phyloP scores from a whole-genome alignment of 2,113 vertebrate genomes.

The Gadus macrocephalus region DNA sequence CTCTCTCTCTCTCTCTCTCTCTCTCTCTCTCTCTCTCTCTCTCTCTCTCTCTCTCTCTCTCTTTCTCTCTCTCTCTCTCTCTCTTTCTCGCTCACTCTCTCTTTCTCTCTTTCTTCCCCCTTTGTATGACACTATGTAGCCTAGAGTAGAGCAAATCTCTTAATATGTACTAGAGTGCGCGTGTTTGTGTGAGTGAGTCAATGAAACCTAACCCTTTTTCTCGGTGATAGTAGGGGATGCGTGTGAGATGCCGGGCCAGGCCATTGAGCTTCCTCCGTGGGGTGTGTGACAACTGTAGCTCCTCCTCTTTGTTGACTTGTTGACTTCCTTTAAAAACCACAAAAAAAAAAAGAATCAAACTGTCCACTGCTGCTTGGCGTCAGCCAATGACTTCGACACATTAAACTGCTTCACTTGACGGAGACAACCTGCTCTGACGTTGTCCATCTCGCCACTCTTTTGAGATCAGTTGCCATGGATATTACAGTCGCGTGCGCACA shows the following conservation, averaged over 20 bases:
- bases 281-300: slow-evolving; percentile 65
- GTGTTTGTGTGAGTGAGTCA: background rate
- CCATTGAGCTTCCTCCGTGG: slow-evolving; percentile 51
- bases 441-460: slow-evolving; percentile 36
- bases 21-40: slow-evolving; percentile 19
- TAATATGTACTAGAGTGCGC: slow-evolving; percentile 39
- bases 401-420: slow-evolving; percentile 48
- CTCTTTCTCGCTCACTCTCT: slow-evolving; percentile 25
- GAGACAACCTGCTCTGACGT: slow-evolving; percentile 25
- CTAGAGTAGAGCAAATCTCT: slow-evolving; percentile 61
- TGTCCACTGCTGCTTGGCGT: slow-evolving; percentile 69
- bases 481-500: slow-evolving; percentile 25
- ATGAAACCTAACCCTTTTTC: slow-evolving; percentile 17
- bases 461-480: slow-evolving; percentile 42
- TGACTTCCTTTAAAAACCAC: slow-evolving; percentile 44
- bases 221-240: slow-evolving; percentile 4
- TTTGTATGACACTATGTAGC: slow-evolving; percentile 69
- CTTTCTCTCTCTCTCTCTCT: slow-evolving; percentile 46
- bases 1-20: slow-evolving; percentile 8
- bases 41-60: slow-evolving; percentile 37
- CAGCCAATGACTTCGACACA: slow-evolving; percentile 53
- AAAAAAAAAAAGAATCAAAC: slow-evolving; percentile 39
- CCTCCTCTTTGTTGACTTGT: slow-evolving; percentile 44
- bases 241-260: slow-evolving; percentile 41
- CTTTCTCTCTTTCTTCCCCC: slow-evolving; percentile 22